Evolutionary conservation across 1,140 invertebrate species (phyloP).

Genomic region (Ericerus pela): DNA sequence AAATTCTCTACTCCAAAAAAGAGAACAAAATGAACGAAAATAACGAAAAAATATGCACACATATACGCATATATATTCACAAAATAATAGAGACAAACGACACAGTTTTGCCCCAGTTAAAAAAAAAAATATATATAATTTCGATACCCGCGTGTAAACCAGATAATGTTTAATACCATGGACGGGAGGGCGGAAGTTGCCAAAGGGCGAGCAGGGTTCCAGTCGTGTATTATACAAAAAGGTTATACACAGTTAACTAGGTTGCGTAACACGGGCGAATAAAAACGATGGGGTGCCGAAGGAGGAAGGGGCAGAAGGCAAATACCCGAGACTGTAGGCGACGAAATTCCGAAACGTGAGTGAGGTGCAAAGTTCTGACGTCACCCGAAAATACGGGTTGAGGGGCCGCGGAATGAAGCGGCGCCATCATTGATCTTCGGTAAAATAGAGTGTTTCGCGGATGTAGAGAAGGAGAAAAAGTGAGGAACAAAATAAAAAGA

Average conservation of each 20-base stretch:
- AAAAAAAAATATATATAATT: slow-evolving; percentile 1
- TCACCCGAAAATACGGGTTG: slow-evolving; percentile 4
- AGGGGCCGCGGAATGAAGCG: slow-evolving; percentile 8
- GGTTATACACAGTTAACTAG: slow-evolving; percentile 11
- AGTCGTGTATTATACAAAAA: slow-evolving; percentile 9
- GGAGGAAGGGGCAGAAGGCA: no score
- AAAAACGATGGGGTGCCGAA: no score
- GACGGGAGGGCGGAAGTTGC: not conserved
- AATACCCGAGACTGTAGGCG: slow-evolving; percentile 2
- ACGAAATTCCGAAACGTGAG: slow-evolving; percentile 1
- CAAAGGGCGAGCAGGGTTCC: not conserved
- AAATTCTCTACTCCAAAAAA: no score
- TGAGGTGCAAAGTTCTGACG: not conserved
- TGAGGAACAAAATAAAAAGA: no score
- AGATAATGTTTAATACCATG: slow-evolving; percentile 11
- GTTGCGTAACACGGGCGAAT: slow-evolving; percentile 2
- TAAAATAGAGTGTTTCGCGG: slow-evolving; percentile 11
- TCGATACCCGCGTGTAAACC: slow-evolving; percentile 10
- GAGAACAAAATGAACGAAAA: no score
- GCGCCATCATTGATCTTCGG: slow-evolving; percentile 10
- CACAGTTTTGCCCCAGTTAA: slow-evolving; percentile 8
- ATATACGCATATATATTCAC: no score
- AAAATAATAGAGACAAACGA: slow-evolving; percentile 3
- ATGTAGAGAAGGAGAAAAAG: slow-evolving; percentile 18
- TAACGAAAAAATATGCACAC: no score